Evolutionary conservation across 2,797 vertebrate genomes (phyloP), one percentile per base, ranked within the genome.

Genomic region (Pangasius djambal): DNA sequence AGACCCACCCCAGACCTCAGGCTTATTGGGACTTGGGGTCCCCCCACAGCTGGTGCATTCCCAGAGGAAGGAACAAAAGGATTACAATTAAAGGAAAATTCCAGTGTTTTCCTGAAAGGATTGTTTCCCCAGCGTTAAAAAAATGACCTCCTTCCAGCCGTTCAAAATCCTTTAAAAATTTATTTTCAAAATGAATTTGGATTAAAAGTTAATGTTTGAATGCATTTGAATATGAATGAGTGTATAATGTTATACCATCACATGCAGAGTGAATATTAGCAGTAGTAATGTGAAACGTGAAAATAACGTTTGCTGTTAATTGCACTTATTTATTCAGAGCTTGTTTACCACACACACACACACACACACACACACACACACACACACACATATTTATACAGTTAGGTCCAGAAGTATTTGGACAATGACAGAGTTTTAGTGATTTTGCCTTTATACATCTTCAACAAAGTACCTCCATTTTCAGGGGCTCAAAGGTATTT

Each of bases 41-140:
- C 78, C 59, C 22, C 31, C 87, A 75, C 92, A 93, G 91, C 91
- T 92, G 91, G 89, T 85, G 63, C 44, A 88, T 91, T 93, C 92
- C 89, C 91, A 90, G 77, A 87, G 87, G 89, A 90, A 82, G 83
- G 89, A 83, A 91, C 87, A 89, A 91, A 85, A 57, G 87, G 87
- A 77, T 85, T 52, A 70, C 65, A 70, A 85, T 87, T 82, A 90
- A 90, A 70, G n/a, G 48, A 85, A 70, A 70, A 50, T 67, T 69
- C 44, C 86, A 78, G 75, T 82, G 70, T 67, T 67, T 87, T 65
- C 40, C 57, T 75, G 61, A 69, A 85, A 85, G 40, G 40, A 52
- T 37, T 70, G 48, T 85, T 85, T 70, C 70, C 18, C 18, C 20
- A 70, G 83, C 52, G 9, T 13, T 57, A 50, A 82, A 40, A 84